Base-by-base conservation (phyloP, 2,113 vertebrate species). In the Mastomys coucha region DNA sequence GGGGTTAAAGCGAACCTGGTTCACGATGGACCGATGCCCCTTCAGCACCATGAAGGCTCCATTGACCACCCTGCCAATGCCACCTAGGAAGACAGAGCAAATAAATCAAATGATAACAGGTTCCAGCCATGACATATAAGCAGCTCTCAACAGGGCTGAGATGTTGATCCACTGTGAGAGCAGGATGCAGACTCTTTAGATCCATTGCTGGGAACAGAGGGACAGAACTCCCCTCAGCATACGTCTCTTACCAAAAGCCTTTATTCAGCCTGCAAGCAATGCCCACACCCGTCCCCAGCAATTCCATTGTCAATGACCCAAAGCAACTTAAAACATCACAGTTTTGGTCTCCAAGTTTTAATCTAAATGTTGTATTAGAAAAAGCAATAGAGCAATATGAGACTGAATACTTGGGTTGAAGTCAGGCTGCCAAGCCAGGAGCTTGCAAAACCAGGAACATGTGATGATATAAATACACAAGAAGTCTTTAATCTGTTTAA, bases 1-100 rank as follows among this genome's bases (percentile, higher is more conserved):
- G 56, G 99, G 99, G 97, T 99, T 99, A 98, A 99, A 99, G 69
- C 99, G 99, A 70, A 99, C 99, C 98, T 99, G 99, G 98, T 99
- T 99, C 75, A 99, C 99, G 67, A 99, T 99, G 86, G 99, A 99
- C 20, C 99, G 99, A 98, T 99, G 99, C 93, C 99, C 99, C 98
- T 99, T 99, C 97, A 99, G 97, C 72, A 99, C 98, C 99, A 99
- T 99, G 97, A 99, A 99, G 22, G 99, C 99, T 87, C 99, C 99
- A 67, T 99, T 99, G 95, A 99, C 99, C 89, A 99, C 99, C 42
- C 99, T 99, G 82, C 99, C 99, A 26, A 99, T 98, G 96, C 99
- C 99, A 98, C 99, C 99, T 99, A 87, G 88, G 82, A 89, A 95
- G 89, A 98, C 10, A 98, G 65, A 88, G 91, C 49, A 94, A 96